Percentiles rank a stretch among this genome's conserved stretches.
Conservation (phyloP, 2,888 invertebrate genomes). For the Tupiocoris notatus region DNA sequence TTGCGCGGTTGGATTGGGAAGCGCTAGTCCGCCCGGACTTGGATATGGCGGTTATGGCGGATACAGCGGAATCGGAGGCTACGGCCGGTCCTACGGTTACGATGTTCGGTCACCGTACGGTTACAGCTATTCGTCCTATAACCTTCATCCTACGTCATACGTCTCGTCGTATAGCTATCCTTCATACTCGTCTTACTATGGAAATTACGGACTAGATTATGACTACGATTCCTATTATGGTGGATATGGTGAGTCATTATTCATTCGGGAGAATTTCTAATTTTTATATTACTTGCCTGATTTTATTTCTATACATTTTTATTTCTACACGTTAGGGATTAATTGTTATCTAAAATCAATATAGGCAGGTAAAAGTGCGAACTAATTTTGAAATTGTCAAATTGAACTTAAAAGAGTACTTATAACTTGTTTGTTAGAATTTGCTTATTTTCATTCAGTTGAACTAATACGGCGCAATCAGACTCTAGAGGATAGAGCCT, state of each 20-base stretch:
- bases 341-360: not conserved
- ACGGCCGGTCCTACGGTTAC: conserved; percentile 13
- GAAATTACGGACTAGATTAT: conserved; percentile 5
- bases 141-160: conserved; percentile 4
- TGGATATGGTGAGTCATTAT: not conserved
- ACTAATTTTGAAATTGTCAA: no score
- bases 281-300: no score
- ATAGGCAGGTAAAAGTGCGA: no score
- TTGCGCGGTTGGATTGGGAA: not conserved
- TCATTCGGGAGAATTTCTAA: not conserved
- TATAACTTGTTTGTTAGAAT: no score
- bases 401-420: no score
- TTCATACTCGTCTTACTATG: conserved; percentile 1
- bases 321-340: no score
- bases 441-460: no score
- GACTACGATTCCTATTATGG: conserved; percentile 9
- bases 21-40: conserved; percentile 1
- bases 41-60: not conserved
- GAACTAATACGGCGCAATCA: no score
- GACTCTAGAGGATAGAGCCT: no score
- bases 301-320: no score
- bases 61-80: not conserved
- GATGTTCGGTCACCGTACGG: conserved; percentile 14
- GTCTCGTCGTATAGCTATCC: conserved; percentile 1
- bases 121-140: conserved; percentile 28